phyloP scores from a whole-genome alignment of 2,113 vertebrate species.

The Tyto alba region DNA sequence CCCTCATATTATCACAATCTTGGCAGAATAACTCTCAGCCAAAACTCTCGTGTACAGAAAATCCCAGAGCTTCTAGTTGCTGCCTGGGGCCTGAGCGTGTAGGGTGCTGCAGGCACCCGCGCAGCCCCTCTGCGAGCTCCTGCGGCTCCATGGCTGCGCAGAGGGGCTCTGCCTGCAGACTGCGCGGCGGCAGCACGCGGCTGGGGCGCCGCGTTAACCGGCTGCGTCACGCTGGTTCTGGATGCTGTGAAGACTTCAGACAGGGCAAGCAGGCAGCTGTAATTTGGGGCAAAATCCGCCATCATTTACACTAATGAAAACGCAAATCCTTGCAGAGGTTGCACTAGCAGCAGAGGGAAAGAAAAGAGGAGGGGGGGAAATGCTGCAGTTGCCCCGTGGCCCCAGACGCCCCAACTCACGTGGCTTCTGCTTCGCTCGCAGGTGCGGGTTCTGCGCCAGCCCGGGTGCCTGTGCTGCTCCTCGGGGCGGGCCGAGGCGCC shows the following conservation, averaged over 20 bases:
- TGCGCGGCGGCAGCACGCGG: rapidly evolving
- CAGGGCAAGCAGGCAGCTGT: neutral
- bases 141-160: rapidly evolving
- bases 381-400: neutral
- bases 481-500: neutral
- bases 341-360: neutral
- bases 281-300: neutral
- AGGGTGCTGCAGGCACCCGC: neutral
- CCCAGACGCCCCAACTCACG: rapidly evolving
- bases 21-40: neutral
- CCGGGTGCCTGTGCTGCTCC: neutral
- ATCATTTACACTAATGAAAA: neutral
- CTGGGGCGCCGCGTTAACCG: rapidly evolving
- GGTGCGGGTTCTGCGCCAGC: neutral
- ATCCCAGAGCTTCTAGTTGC: neutral
- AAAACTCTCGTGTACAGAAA: neutral
- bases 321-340: neutral
- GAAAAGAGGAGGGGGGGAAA: neutral
- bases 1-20: neutral
- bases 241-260: neutral
- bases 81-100: neutral
- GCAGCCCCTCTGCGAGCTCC: neutral
- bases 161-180: neutral
- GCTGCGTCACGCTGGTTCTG: neutral
- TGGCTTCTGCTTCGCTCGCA: neutral